Evolutionary conservation across 2,113 vertebrate species (phyloP).

Genomic region (Pan paniscus): DNA sequence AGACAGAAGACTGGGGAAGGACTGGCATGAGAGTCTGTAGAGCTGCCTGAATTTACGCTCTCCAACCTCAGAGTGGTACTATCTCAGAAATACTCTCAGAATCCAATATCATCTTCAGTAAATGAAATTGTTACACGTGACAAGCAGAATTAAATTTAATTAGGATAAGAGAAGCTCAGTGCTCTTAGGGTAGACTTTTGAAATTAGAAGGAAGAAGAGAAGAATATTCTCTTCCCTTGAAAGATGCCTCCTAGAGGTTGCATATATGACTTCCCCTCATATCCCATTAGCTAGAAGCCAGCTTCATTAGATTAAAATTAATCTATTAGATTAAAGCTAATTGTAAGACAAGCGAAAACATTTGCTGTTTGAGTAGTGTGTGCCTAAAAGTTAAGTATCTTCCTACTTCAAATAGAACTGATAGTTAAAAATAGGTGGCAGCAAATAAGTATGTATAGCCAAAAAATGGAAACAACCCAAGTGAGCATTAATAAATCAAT

Average conservation of each 20-base stretch:
- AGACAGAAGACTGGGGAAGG: not conserved
- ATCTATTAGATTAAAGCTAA: not conserved
- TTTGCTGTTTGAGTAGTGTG: not conserved
- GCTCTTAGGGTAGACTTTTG: not conserved
- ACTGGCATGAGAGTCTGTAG: not conserved
- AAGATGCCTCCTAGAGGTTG: not conserved
- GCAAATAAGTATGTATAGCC: not conserved
- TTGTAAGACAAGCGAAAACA: not conserved
- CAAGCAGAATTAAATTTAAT: not conserved
- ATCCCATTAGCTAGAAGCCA: not conserved
- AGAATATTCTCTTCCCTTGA: not conserved
- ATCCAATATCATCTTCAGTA: not conserved
- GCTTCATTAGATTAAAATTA: not conserved
- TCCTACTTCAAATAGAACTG: not conserved
- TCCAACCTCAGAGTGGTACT: not conserved
- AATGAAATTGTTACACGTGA: not conserved
- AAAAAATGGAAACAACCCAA: not conserved
- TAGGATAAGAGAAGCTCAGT: not conserved
- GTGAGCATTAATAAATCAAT: not conserved
- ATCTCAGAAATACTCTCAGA: not conserved
- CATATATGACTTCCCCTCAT: not conserved
- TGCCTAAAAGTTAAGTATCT: not conserved
- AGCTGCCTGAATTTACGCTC: not conserved
- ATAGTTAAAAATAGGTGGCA: not conserved
- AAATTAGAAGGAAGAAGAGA: not conserved